Conservation (phyloP, 1,140 invertebrate species). For the Trachelipus rathkii region DNA sequence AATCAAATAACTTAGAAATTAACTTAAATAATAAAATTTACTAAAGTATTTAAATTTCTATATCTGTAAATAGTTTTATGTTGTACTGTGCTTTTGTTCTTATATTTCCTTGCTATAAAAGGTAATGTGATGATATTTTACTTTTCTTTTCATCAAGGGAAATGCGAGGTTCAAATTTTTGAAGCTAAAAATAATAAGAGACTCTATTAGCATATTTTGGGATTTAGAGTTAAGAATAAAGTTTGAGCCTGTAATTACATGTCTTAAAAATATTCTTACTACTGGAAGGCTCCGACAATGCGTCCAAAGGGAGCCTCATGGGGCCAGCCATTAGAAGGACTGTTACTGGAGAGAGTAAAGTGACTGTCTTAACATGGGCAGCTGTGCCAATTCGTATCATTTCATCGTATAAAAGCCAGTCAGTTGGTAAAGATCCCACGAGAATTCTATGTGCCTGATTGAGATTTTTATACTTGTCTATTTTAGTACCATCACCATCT, state of each 20-base stretch:
- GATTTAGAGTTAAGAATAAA: no score
- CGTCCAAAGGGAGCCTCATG: conserved; percentile 60
- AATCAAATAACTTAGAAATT: no score
- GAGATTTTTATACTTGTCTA: conserved; percentile 43
- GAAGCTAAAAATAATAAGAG: not conserved
- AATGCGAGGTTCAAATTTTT: no score
- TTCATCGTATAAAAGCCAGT: conserved; percentile 83
- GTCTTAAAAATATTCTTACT: conserved; percentile 26
- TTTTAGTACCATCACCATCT: conserved; percentile 50
- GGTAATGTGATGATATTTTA: no score
- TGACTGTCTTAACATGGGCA: conserved; percentile 67
- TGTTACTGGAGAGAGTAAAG: conserved; percentile 71
- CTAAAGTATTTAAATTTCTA: no score
- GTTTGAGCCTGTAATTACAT: no score
- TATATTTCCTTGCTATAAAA: no score
- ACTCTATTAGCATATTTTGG: not conserved
- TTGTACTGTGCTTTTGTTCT: no score
- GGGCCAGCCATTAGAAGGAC: conserved; percentile 75
- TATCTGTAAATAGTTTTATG: no score
- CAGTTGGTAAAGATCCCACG: conserved; percentile 58
- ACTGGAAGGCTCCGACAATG: conserved; percentile 55
- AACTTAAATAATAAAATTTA: no score
- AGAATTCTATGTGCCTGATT: not conserved
- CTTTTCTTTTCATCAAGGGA: no score
- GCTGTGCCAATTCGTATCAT: conserved; percentile 63